Percentiles rank a stretch among this genome's conserved stretches.
phyloP scores from a whole-genome alignment of 2,797 vertebrate species.

The Alectoris magna region DNA sequence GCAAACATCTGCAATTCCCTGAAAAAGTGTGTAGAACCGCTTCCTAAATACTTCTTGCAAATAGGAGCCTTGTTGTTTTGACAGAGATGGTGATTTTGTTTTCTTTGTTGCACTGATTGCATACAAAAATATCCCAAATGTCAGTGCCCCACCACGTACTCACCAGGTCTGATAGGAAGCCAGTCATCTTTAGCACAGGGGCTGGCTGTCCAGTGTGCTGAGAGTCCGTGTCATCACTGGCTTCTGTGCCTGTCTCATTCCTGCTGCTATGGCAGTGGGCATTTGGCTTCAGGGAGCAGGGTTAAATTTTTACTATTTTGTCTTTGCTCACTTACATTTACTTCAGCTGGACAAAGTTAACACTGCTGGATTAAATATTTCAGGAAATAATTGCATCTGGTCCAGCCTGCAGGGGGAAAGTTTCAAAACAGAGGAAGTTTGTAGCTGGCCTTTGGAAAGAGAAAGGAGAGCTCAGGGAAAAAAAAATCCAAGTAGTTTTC shows the following conservation, averaged over 20 bases:
- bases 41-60: background rate
- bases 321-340: constrained; percentile 27
- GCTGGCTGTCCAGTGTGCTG: background rate
- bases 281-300: background rate
- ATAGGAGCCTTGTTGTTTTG: background rate
- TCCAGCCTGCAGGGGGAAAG: background rate
- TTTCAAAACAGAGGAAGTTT: constrained; percentile 13
- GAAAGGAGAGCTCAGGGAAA: background rate
- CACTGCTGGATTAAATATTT: constrained; percentile 56
- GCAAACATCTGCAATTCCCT: background rate
- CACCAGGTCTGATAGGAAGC: constrained; percentile 57
- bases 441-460: background rate
- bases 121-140: background rate
- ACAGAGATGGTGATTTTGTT: background rate
- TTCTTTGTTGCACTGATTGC: background rate
- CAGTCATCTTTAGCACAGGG: constrained; percentile 7
- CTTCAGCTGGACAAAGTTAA: constrained; percentile 37
- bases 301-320: constrained; percentile 65
- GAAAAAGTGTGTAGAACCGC: background rate
- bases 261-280: background rate
- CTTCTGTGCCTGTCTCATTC: background rate
- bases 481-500: background rate
- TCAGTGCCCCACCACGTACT: background rate
- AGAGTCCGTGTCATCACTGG: constrained; percentile 23
- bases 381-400: constrained; percentile 32